Evolutionary conservation across 2,113 vertebrate species (phyloP).

Genomic region (Cyprinodon variegatus): DNA sequence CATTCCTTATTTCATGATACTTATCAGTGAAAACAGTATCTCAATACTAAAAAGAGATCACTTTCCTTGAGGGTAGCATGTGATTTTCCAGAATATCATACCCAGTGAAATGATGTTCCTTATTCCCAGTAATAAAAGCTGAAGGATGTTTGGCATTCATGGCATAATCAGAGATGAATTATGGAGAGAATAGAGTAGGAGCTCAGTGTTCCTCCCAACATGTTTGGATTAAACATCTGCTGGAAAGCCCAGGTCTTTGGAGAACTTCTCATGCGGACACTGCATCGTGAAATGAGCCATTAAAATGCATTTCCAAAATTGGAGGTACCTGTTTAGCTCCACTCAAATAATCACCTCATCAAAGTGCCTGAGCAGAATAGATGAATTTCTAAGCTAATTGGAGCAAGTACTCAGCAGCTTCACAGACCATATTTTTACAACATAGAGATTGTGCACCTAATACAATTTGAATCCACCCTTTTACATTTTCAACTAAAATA

Average conservation of each 20-base stretch:
- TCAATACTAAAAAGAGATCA: too few species aligned
- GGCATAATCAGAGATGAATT: neutral
- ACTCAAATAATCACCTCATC: neutral
- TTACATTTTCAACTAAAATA: neutral
- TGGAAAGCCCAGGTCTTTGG: neutral
- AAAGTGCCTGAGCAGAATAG: neutral
- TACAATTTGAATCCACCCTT: neutral
- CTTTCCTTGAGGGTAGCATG: too few species aligned
- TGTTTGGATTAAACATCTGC: neutral
- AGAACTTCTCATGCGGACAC: neutral
- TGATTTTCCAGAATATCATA: neutral
- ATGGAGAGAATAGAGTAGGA: neutral
- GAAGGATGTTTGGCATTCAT: neutral
- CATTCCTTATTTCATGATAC: too few species aligned
- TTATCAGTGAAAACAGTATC: too few species aligned
- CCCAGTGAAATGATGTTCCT: neutral
- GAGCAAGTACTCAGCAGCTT: neutral
- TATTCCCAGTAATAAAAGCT: neutral
- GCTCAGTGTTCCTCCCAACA: neutral
- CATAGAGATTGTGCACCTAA: neutral
- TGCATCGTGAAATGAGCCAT: neutral
- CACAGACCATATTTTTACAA: neutral
- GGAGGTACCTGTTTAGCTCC: neutral
- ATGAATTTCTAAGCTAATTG: neutral
- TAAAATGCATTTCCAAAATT: slow-evolving; percentile 1